Evolutionary conservation across 2,888 invertebrate species (phyloP).

Genomic region (Trichogramma evanescens): DNA sequence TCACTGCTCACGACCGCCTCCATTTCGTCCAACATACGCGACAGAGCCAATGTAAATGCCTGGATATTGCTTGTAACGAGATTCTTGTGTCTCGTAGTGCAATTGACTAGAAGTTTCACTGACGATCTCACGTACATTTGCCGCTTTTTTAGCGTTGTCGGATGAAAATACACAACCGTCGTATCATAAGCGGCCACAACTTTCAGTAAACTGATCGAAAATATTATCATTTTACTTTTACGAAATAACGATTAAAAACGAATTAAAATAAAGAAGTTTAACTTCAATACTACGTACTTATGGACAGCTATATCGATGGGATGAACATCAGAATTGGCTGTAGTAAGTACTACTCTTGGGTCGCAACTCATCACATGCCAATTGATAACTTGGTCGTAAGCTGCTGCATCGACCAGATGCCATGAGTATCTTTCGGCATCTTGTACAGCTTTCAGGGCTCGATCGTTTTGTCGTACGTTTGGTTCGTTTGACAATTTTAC

Average conservation of each 20-base stretch:
- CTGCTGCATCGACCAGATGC: constrained; percentile 56
- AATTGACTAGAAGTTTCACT: constrained; percentile 55
- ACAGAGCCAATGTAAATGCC: constrained; percentile 49
- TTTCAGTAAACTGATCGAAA: constrained; percentile 53
- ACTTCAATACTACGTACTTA: constrained; percentile 46
- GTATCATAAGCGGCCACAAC: constrained; percentile 55
- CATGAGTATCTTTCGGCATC: constrained; percentile 61
- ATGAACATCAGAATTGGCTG: constrained; percentile 44
- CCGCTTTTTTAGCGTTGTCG: constrained; percentile 52
- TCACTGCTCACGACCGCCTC: constrained; percentile 49
- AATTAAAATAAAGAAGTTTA: not conserved
- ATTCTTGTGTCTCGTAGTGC: constrained; percentile 52
- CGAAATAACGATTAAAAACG: not conserved
- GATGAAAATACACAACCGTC: constrained; percentile 45
- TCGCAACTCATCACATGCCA: constrained; percentile 72
- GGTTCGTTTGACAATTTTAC: constrained; percentile 68
- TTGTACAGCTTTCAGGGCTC: constrained; percentile 49
- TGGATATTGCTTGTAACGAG: constrained; percentile 48
- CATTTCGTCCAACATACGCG: constrained; percentile 51
- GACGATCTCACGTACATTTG: constrained; percentile 57
- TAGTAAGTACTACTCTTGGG: constrained; percentile 57
- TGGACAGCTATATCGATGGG: constrained; percentile 56
- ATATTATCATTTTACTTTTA: not conserved
- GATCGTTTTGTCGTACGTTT: constrained; percentile 54
- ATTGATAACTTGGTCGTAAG: constrained; percentile 61